Evolutionary conservation across 2,888 invertebrate genomes (phyloP), one percentile per base, ranked within the genome.

Genomic region (Zhuqinia jingwanae): DNA sequence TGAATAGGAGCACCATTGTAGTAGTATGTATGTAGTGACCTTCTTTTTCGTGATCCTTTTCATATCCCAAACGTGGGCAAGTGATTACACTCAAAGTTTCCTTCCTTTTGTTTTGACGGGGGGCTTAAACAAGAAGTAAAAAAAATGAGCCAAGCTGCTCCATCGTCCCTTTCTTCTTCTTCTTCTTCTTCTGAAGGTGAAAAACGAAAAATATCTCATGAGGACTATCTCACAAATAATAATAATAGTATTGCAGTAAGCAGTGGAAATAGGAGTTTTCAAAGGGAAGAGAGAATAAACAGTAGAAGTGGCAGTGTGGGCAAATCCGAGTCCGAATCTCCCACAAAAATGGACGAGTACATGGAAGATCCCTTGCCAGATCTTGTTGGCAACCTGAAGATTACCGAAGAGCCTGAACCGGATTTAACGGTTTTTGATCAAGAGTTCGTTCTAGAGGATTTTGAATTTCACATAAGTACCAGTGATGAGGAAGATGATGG

Each of bases 311-410:
- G 87, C 73, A 22, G 83, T 36, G 82, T 45, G 10, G 68, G 50
- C 22, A 56, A 68, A 68, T 68, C 68, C 8, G 63, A 75, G 53
- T 83, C 75, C 27, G 68, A 68, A 53, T 84, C 84, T 53, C 84
- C 84, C 22, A 73, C 84, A 36, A 84, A 84, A 68, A 77, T 84
- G 84, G 91, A 91, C 78, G 91, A 91, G 75, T 91, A 91, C 85
- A 47, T 89, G 42, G 91, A 91, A 22, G 91, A 91, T 85, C 91
- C 91, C 3, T 77, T 91, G 20, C 91, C 91, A 11, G 91, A 91
- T 86, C 86, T 91, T 13, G 91, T 91, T n/a, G 91, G 91, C 0
- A 90, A 86, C 81, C 78, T 91, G 75, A 87, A 79, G 79, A 89
- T 90, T 63, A 83, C 85, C 2, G 91, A 90, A 65, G 90, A 90